A percentile compares a stretch with the other conserved stretches of the same genome.
Conservation (phyloP, 2,888 invertebrate species). For the Eristalis arbustorum region DNA sequence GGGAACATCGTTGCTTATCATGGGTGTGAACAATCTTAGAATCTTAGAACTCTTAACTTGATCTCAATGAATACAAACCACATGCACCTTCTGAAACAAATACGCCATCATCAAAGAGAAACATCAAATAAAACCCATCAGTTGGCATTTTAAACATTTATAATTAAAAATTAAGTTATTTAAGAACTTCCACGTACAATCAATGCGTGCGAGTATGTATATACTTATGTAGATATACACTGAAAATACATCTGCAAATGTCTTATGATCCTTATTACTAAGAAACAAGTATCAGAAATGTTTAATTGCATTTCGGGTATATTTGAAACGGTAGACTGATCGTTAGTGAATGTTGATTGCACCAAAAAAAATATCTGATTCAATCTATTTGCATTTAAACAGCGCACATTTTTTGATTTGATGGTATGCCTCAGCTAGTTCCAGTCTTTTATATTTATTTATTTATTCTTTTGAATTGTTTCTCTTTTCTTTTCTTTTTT, state of each 20-base stretch:
- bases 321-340: constrained; percentile 20
- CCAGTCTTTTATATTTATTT: background rate
- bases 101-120: too few relatives aligned
- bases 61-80: background rate
- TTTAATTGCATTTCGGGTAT: constrained; percentile 13
- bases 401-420: background rate
- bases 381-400: constrained; percentile 11
- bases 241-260: constrained; percentile 23
- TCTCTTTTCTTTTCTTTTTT: background rate
- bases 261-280: background rate
- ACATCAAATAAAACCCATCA: background rate
- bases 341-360: constrained; percentile 32
- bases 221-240: constrained; percentile 8
- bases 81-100: background rate
- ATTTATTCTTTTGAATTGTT: too few relatives aligned
- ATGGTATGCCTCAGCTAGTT: background rate
- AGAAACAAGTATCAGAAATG: constrained; percentile 36
- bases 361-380: constrained; percentile 23
- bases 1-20: too few relatives aligned
- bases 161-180: constrained; percentile 49
- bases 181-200: constrained; percentile 30
- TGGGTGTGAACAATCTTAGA: too few relatives aligned
- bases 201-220: constrained; percentile 30
- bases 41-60: too few relatives aligned
- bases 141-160: constrained; percentile 36